Base-by-base conservation (phyloP, 1,140 invertebrate genomes). In the Lasioglossum albipes region DNA sequence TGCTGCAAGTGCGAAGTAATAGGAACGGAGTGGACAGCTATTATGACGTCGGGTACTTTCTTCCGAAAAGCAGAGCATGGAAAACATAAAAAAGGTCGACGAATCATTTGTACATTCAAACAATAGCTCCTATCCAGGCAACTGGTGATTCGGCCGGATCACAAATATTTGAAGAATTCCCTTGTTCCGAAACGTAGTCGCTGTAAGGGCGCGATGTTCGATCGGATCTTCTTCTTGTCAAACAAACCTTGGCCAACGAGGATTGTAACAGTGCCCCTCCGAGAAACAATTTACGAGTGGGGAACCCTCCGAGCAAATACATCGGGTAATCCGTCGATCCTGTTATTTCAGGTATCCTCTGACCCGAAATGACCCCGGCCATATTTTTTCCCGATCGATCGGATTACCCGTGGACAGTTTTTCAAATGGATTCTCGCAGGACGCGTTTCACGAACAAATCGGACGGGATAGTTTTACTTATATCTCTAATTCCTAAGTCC, bases 341-440 rank as follows among this genome's bases (percentile, higher is more conserved):
- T 87, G 84, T 87, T 87, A 87, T 87, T 87, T 87, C 85, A 87
- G 84, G 77, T 86, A 86, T 62, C 69, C 69, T 67, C 54, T 76
- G 71, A 77, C 62, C 78, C 54, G 22, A 54, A 80, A 81, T 86
- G 61, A 83, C 72, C 75, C 75, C 66, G 54, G 65, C 49, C 54
- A 74, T 70, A 59, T 79, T 82, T 82, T 81, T 71, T 66, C 61
- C 49, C 36, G 64, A 64, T 65, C 85, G 57, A 83, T 86, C 81
- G 76, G 85, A 87, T 87, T 80, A 83, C 67, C 75, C 75, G 20
- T 22, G 42, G 54, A 7, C 52, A 18, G 41, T 68, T 79, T 79
- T 85, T 79, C 79, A 85, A 85, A 82, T 57, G 22, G 70, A 67
- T 61, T 73, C 64, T 20, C 42, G 20, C 42, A 9, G 7, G 5